Base-by-base conservation (phyloP, 1,140 invertebrate species). In the Diprion similis region DNA sequence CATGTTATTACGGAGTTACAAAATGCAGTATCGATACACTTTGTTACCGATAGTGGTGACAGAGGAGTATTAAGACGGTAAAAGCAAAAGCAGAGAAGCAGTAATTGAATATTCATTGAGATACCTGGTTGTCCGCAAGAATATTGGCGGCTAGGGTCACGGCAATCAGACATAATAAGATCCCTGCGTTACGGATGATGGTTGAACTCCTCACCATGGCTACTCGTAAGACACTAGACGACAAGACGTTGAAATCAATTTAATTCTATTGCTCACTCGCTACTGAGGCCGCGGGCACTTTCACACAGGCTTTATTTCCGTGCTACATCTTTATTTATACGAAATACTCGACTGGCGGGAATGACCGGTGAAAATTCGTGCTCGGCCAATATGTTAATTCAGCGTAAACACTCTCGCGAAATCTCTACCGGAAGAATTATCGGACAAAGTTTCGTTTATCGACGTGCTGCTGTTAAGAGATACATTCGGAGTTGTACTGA, bases 321-420 rank as follows among this genome's bases (percentile, higher is more conserved):
- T 80, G 78, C 78, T 76, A 83, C 82, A 83, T 85, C 85, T 86
- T 85, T 86, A 86, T 85, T 86, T 85, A 88, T 86, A 83, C 79
- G 75, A 78, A 84, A 85, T 85, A 86, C 80, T 81, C 83, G 68
- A 83, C 51, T 59, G 51, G 80, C 84, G 76, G 74, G 85, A 81
- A 75, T 68, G 70, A 73, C 74, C n/a, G 78, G 81, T 80, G 78
- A 84, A 85, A 86, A 87, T 85, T 87, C 86, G 82, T 82, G 84
- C 82, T 84, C 51, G 51, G 79, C 70, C 72, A 71, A 76, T 81
- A 83, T 84, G 80, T 77, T 81, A 83, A 85, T 84, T 81, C 70
- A 70, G 15, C 9, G 37, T 70, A 19, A 71, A 75, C 66, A 69
- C 76, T 65, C 24, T 8, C 24, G 24, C 24, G 24, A 37, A 37